phyloP scores from a whole-genome alignment of 2,113 vertebrate species.

The Chloebia gouldiae region DNA sequence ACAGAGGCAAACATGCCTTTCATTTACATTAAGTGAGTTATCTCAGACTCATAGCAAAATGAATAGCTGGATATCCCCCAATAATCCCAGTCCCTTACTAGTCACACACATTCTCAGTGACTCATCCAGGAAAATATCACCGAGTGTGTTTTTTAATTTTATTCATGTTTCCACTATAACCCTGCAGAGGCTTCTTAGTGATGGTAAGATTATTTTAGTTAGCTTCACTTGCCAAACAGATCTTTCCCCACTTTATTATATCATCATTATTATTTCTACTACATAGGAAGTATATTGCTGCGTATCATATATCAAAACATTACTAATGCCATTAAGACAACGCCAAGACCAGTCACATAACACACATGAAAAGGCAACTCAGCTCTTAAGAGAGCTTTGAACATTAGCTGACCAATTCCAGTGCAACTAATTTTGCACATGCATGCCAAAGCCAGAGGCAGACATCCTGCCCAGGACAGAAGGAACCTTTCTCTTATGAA shows the following conservation, averaged over 20 bases:
- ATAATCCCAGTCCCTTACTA: neutral
- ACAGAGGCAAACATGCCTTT: slow-evolving; percentile 23
- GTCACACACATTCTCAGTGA: slow-evolving; percentile 7
- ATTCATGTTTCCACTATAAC: slow-evolving; percentile 51
- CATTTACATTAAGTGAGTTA: slow-evolving; percentile 7
- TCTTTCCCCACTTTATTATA: slow-evolving; percentile 56
- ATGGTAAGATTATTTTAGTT: slow-evolving; percentile 60
- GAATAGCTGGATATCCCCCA: neutral
- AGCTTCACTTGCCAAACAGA: slow-evolving; percentile 46
- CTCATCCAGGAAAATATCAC: slow-evolving; percentile 56
- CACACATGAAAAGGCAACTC: neutral
- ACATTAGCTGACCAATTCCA: neutral
- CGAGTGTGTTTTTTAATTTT: slow-evolving; percentile 29
- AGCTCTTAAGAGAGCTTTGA: neutral
- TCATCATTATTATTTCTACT: slow-evolving; percentile 52
- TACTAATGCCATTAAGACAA: slow-evolving; percentile 39
- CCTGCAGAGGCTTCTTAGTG: slow-evolving; percentile 32
- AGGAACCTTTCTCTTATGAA: neutral
- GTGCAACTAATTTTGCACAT: neutral
- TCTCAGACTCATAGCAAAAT: neutral
- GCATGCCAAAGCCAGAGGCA: neutral
- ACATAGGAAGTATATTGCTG: slow-evolving; percentile 11
- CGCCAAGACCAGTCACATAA: neutral
- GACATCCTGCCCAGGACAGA: neutral
- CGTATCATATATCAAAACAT: slow-evolving; percentile 36